Conservation (phyloP, 2,113 vertebrate species). For the Toxotes chatareus region DNA sequence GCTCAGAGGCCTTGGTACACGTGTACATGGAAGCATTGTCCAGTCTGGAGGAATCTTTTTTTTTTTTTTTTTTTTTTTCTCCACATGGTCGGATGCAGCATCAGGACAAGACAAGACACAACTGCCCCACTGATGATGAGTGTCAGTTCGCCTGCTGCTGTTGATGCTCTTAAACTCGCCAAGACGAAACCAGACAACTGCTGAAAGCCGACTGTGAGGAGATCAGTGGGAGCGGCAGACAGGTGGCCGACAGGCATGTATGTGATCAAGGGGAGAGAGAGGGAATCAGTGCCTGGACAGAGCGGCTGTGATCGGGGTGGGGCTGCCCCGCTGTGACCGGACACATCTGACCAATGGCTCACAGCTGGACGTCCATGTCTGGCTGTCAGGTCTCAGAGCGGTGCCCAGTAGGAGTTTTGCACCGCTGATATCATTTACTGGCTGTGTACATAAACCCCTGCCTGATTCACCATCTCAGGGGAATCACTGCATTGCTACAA, state of each 20-base stretch:
- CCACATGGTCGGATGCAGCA: conserved; percentile 18
- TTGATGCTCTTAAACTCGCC: conserved; percentile 51
- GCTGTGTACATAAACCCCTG: conserved; percentile 45
- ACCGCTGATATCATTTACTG: conserved; percentile 54
- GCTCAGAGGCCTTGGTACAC: conserved; percentile 40
- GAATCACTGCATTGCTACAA: conserved; percentile 29
- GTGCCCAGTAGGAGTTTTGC: conserved; percentile 43
- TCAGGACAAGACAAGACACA: conserved; percentile 51
- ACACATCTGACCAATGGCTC: conserved; percentile 71
- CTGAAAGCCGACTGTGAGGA: conserved; percentile 39
- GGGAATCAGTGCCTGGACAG: conserved; percentile 56
- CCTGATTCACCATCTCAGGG: conserved; percentile 39
- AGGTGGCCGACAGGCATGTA: conserved; percentile 65
- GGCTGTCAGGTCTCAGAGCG: conserved; percentile 61
- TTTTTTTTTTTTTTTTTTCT: not conserved
- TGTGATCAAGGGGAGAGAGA: conserved; percentile 57
- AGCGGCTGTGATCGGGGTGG: conserved; percentile 65
- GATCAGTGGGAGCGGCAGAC: conserved; percentile 71
- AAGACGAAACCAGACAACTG: conserved; percentile 72
- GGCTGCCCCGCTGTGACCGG: conserved; percentile 59
- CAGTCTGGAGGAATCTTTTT: conserved; percentile 34
- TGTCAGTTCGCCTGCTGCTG: conserved; percentile 52
- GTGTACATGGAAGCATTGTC: conserved; percentile 44
- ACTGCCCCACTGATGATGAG: conserved; percentile 49
- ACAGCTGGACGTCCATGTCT: conserved; percentile 73